Evolutionary conservation across 2,888 invertebrate genomes (phyloP).

Genomic region (Melanargia galathea): DNA sequence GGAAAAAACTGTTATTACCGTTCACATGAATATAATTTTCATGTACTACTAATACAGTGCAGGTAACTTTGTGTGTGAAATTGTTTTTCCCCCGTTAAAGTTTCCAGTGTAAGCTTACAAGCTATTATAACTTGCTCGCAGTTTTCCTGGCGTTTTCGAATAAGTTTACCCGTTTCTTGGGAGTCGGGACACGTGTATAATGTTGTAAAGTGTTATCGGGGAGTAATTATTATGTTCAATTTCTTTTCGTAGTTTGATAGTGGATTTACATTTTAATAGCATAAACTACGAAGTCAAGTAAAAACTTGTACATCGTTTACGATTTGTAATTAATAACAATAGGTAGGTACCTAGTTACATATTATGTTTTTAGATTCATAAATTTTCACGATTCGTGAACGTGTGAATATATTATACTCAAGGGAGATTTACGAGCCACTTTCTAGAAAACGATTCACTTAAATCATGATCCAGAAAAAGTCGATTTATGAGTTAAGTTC

Average conservation of each 20-base stretch:
- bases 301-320: not conserved
- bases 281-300: not conserved
- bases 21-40: conserved; percentile 25
- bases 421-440: too few species aligned
- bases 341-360: too few species aligned
- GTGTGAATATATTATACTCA: too few species aligned
- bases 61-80: conserved; percentile 35
- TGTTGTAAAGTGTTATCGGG: conserved; percentile 21
- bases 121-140: conserved; percentile 42
- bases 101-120: conserved; percentile 39
- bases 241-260: conserved; percentile 5
- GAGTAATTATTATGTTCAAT: conserved; percentile 27
- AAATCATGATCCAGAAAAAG: too few species aligned
- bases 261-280: not conserved
- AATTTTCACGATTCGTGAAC: too few species aligned
- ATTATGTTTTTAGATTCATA: too few species aligned
- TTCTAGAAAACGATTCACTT: too few species aligned
- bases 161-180: conserved; percentile 28
- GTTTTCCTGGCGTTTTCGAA: conserved; percentile 33
- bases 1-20: conserved; percentile 6
- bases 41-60: conserved; percentile 15
- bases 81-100: conserved; percentile 41
- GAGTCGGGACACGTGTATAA: conserved; percentile 28
- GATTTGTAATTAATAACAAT: too few species aligned
- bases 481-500: too few species aligned